Evolutionary conservation across 2,888 invertebrate genomes (phyloP).

Genomic region (Scrobipalpa costella): DNA sequence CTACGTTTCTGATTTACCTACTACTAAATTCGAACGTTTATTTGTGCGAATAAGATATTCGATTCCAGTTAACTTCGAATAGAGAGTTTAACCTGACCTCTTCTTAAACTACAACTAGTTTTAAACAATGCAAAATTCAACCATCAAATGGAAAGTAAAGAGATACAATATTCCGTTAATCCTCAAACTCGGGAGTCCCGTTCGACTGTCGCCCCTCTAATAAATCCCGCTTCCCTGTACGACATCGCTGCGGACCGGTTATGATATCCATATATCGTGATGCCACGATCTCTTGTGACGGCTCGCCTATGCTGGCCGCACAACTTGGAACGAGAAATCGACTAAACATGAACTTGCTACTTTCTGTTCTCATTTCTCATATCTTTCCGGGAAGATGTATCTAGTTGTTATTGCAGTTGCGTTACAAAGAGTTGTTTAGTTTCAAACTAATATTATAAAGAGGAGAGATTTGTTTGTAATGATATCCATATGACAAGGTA

Average conservation of each 20-base stretch:
- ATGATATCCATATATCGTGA: conserved; percentile 68
- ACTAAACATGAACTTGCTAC: conserved; percentile 54
- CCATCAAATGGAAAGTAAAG: background rate
- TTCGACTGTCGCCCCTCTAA: conserved; percentile 10
- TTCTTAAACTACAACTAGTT: no score
- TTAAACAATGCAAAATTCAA: no score
- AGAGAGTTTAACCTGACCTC: no score
- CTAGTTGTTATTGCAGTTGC: background rate
- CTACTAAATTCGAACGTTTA: no score
- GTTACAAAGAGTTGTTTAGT: no score
- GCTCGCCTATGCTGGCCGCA: conserved; percentile 64
- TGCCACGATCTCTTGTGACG: conserved; percentile 65
- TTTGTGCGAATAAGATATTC: no score
- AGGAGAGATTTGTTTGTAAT: no score
- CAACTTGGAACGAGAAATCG: conserved; percentile 36
- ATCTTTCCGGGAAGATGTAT: background rate
- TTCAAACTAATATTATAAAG: no score
- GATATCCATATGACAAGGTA: conserved; percentile 65
- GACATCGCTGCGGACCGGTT: conserved; percentile 48
- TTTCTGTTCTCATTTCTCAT: conserved; percentile 33
- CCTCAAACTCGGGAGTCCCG: background rate
- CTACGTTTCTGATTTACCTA: no score
- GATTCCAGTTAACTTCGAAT: no score
- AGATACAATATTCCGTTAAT: background rate
- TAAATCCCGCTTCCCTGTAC: conserved; percentile 25